Conservation (phyloP, 2,888 invertebrate genomes). For the Melinaea marsaeus region DNA sequence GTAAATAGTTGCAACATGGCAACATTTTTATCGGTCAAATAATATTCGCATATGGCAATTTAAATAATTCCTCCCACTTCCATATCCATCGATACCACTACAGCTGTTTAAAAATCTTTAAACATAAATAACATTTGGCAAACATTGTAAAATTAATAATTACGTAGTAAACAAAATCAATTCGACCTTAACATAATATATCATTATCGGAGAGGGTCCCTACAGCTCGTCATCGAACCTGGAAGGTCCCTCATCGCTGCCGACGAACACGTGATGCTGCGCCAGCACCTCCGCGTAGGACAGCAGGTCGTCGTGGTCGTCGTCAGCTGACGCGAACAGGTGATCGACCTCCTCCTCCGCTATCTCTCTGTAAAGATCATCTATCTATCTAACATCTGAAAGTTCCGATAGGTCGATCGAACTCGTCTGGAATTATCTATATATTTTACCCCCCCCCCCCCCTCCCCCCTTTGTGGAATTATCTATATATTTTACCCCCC, state of each 20-base stretch:
- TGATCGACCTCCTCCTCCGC: conserved; percentile 94
- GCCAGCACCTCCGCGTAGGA: conserved; percentile 88
- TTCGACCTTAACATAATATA: background rate
- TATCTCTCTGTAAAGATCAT: conserved; percentile 80
- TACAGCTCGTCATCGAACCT: conserved; percentile 89
- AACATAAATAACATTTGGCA: background rate
- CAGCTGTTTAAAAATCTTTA: too few relatives aligned
- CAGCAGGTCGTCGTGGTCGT: conserved; percentile 88
- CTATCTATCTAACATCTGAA: background rate
- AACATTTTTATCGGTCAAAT: too few relatives aligned
- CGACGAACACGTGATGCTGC: conserved; percentile 93
- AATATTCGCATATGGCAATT: too few relatives aligned
- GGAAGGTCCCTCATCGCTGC: conserved; percentile 94
- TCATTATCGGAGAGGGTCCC: background rate
- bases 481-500: background rate
- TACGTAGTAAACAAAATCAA: background rate
- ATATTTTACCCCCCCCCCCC: background rate
- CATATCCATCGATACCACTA: too few relatives aligned
- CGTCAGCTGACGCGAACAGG: conserved; percentile 90
- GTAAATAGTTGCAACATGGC: too few relatives aligned
- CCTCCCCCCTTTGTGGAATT: too few relatives aligned
- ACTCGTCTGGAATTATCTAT: background rate
- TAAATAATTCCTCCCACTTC: too few relatives aligned
- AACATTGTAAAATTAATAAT: background rate
- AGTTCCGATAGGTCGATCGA: background rate